Percentiles rank a stretch among this genome's conserved stretches.
Evolutionary conservation across 2,888 invertebrate species (phyloP).

Genomic region (Capitulum mitella): DNA sequence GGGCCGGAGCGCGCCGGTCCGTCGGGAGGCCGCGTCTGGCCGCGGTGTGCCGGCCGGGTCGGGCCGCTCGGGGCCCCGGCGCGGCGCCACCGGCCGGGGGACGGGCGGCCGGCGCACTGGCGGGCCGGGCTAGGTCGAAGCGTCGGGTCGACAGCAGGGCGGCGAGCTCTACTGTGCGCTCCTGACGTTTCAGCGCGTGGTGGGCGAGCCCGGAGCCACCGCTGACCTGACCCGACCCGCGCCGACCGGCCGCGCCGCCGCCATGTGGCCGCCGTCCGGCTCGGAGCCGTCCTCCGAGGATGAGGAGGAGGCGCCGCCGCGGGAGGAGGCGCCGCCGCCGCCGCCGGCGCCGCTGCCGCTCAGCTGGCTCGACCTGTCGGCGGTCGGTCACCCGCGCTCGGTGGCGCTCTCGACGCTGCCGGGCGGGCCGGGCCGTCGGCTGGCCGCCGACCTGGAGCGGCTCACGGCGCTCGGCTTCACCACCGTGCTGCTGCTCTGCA

Average conservation of each 20-base stretch:
- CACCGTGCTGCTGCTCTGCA: conserved; percentile 19
- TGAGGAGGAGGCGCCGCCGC: neutral
- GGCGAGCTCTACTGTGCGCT: conserved; percentile 12
- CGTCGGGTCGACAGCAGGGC: neutral
- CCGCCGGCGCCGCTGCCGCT: conserved; percentile 5
- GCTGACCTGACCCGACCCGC: conserved; percentile 14
- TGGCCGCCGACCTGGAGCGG: conserved; percentile 6
- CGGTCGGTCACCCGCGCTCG: conserved; percentile 22
- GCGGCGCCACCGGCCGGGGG: neutral
- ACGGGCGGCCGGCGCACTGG: neutral
- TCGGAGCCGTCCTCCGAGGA: conserved; percentile 1
- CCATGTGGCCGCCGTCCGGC: neutral
- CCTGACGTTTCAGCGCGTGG: conserved; percentile 15
- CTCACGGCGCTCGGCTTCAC: conserved; percentile 13
- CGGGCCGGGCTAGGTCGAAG: neutral
- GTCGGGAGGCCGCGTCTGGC: too few relatives aligned
- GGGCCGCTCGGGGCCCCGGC: neutral
- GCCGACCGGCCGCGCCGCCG: neutral
- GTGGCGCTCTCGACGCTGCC: neutral
- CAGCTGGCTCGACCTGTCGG: conserved; percentile 25
- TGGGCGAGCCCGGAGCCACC: neutral
- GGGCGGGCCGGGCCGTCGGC: neutral
- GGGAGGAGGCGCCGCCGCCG: neutral
- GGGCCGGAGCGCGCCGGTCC: too few relatives aligned
- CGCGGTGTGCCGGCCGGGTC: too few relatives aligned